Base-by-base conservation (phyloP, 2,888 invertebrate species). In the Tetheella fluctuosa region DNA sequence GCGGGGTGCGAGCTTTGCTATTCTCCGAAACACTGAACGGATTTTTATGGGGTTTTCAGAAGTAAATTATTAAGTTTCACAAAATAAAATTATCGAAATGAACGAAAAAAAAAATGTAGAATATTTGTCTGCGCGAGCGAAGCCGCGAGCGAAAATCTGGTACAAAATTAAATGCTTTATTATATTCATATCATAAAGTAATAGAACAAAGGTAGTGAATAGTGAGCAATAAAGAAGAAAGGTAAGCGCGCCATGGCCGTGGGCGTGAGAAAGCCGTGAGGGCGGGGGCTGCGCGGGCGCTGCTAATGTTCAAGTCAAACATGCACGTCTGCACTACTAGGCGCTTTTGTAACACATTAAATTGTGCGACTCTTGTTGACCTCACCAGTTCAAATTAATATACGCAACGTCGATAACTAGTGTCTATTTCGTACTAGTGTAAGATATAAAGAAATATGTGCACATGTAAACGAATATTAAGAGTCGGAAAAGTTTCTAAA, bases 181-280 rank as follows among this genome's bases (percentile, higher is more conserved):
- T 39, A 39, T n/a, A 39, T n/a, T 39, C 39, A 39, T 39, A 10
- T n/a, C 6, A 39, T 39, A 39, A 39, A n/a, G 10, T 58, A 23
- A 58, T 48, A 48, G 48, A 52, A 52, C 52, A 28, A 52, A 48
- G 52, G 48, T 57, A 48, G 13, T 68, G 77, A 68, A 73, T 76
- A 77, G 74, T 81, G 72, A 79, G 82, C 79, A 83, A 81, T 84
- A 83, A 83, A 85, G 84, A 84, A 81, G 84, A 84, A 85, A 87
- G 89, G 84, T 79, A 76, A 76, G 77, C 69, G 71, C 68, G 68
- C 65, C 62, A 64, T 59, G 62, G 62, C 64, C 70, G 87, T 90
- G 89, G 90, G 90, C 90, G 91, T 90, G 91, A 81, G 91, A 90
- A 89, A 83, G 81, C 74, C 69, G 77, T 77, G 85, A 81, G 81